phyloP scores from a whole-genome alignment of 2,888 invertebrate species.

The Drosophila neonasuta region DNA sequence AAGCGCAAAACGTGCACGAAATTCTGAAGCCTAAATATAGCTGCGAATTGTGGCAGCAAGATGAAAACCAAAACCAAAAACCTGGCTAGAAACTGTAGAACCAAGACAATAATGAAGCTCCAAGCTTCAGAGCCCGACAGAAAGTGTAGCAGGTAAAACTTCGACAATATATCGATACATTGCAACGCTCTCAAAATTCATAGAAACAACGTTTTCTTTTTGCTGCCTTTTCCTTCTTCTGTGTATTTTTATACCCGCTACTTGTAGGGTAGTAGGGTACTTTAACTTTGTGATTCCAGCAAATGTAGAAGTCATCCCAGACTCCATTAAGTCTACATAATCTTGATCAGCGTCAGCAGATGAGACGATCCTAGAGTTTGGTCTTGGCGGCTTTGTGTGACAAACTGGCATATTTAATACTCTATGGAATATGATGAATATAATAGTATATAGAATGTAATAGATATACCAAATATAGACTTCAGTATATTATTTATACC shows the following conservation, averaged over 20 bases:
- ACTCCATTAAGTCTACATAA: too few species aligned
- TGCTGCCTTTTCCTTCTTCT: neutral
- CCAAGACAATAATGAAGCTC: slow-evolving; percentile 23
- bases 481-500: too few species aligned
- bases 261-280: too few species aligned
- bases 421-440: too few species aligned
- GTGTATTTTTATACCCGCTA: too few species aligned
- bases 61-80: slow-evolving; percentile 23
- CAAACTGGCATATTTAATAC: too few species aligned
- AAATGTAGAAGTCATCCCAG: too few species aligned
- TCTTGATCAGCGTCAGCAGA: too few species aligned
- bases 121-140: slow-evolving; percentile 10
- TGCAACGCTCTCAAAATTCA: slow-evolving; percentile 37
- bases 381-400: neutral
- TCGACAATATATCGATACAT: slow-evolving; percentile 28
- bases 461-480: too few species aligned
- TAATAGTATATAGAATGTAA: too few species aligned
- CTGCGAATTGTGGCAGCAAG: slow-evolving; percentile 26
- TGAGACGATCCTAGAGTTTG: too few species aligned
- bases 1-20: slow-evolving; percentile 71
- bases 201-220: slow-evolving; percentile 34
- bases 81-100: slow-evolving; percentile 22
- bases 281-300: too few species aligned
- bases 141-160: slow-evolving; percentile 49
- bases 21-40: slow-evolving; percentile 65